Evolutionary conservation across 2,113 vertebrate species (phyloP).

Genomic region (Manacus vitellinus): DNA sequence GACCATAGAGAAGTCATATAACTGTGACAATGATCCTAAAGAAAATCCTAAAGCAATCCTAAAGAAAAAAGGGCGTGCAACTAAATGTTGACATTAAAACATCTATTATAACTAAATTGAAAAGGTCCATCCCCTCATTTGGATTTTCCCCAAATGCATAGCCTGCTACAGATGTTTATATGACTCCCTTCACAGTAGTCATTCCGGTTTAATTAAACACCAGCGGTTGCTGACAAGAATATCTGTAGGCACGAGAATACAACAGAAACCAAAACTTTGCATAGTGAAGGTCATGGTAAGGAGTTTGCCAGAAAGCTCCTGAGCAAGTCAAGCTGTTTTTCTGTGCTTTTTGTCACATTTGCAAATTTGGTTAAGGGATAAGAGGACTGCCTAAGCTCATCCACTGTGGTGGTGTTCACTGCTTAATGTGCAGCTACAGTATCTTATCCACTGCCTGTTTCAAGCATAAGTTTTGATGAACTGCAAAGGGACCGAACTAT

Average conservation of each 20-base stretch:
- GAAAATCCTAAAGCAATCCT: background rate
- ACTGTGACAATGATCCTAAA: background rate
- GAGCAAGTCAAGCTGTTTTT: background rate
- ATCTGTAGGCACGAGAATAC: background rate
- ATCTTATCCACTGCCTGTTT: background rate
- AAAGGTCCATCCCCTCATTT: background rate
- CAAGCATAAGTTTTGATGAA: background rate
- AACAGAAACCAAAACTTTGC: background rate
- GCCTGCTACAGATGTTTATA: background rate
- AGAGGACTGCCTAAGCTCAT: background rate
- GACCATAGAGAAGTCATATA: background rate
- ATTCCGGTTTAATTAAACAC: background rate
- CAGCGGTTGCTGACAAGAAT: background rate
- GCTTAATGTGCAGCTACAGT: background rate
- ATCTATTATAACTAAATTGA: background rate
- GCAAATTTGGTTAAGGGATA: background rate
- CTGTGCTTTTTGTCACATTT: background rate
- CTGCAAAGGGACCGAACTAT: background rate
- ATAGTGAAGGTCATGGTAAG: background rate
- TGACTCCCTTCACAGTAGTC: background rate
- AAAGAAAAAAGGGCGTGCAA: background rate
- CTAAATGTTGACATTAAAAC: background rate
- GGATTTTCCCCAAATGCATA: background rate
- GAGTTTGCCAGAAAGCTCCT: background rate
- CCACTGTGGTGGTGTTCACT: background rate